Evolutionary conservation across 2,888 invertebrate genomes (phyloP), one percentile per base, ranked within the genome.

Genomic region (Hyposoter dolosus): DNA sequence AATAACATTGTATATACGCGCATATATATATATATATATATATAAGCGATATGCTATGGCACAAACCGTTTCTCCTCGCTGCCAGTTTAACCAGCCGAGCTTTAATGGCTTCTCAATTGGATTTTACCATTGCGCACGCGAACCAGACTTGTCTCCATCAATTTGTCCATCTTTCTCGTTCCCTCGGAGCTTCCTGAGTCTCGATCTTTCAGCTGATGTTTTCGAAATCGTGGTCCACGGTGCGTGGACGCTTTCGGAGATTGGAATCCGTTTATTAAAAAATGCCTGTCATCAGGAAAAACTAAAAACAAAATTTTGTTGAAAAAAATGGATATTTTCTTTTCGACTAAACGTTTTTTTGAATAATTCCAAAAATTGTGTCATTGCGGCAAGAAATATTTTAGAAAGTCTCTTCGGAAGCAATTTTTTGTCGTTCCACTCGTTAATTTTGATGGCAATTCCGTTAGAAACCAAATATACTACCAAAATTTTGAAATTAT

Each of bases 41-140:
- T 78, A 82, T 69, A 66, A 53, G 68, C 75, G 79, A 81, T 83
- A 81, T 71, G 53, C 43, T 65, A 50, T 60, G 83, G 63, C 85
- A 80, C 82, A 75, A 85, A 77, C 65, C 74, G 60, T 83, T 86
- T 86, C 85, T 83, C 80, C 66, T 66, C 56, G 86, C 88, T 89
- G 90, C 89, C 91, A 90, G 92, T 93, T 83, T 92, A 93, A 93
- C 93, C 91, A 83, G 75, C 83, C 66, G 90, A 90, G 90, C 91
- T 90, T 94, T 94, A 94, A 94, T 94, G 93, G 93, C 92, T 91
- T 94, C 91, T 91, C 94, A 94, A 94, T 94, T 94, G 92, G 93
- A 94, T 94, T 94, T 93, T 94, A 93, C 93, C 92, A 94, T 94
- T 94, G 94, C 93, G 92, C 92, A 74, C 68, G 80, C 68, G 60